Evolutionary conservation across 2,113 vertebrate genomes (phyloP), one percentile per base, ranked within the genome.

Genomic region (Syngnathoides biaculeatus): DNA sequence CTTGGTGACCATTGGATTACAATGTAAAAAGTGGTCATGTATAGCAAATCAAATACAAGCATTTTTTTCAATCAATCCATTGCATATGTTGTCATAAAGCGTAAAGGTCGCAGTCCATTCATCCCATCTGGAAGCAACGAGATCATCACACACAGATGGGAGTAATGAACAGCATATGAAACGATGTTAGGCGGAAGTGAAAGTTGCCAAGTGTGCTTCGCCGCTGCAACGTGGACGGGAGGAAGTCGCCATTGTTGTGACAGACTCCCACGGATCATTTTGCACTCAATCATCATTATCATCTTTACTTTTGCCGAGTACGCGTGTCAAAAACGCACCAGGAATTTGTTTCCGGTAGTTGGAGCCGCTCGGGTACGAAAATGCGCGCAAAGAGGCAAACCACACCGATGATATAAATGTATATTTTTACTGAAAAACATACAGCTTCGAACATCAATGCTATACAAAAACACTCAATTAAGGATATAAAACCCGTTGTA

Each of bases 401-500:
- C 20, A 9, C 20, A 56, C 14, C 72, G 17, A 15, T 8, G 20
- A 22, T 39, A 68, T 8, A 20, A 24, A 13, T 60, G 40, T 13
- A 66, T 55, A 63, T 24, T 63, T 87, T 79, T 52, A 72, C 79
- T 74, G 77, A 79, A 30, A 30, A 57, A 57, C 13, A 1, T 57
- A 30, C 55, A 57, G 55, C 55, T 3, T 42, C 2, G 55, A 65
- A 73, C 67, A 69, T 60, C 0, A 26, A 68, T 55, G 75, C 73
- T 81, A 79, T 80, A 87, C 53, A 88, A 88, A 85, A 81, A 83
- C 69, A 84, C 66, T 60, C 19, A 80, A n/a, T 39, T 30, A 5
- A 77, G 53, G 67, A 60, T 79, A 85, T 75, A 87, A 83, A 87
- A 85, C 55, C 84, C 57, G 72, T 57, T 71, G 69, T 59, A 80